Conservation (phyloP, 2,113 vertebrate genomes). For the Trogon melanurus region DNA sequence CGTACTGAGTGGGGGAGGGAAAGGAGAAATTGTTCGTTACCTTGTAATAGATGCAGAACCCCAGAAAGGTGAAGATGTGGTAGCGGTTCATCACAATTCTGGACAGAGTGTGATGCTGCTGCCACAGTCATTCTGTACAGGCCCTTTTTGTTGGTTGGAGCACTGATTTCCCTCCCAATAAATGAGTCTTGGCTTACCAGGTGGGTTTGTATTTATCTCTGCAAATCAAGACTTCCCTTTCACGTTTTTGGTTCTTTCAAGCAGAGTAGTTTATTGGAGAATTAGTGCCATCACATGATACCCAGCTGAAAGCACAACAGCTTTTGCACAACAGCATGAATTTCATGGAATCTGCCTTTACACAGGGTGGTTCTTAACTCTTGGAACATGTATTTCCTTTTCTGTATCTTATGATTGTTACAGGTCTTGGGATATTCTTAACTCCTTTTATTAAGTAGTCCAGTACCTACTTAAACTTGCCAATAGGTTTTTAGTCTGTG, state of each 20-base stretch:
- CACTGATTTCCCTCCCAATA: background rate
- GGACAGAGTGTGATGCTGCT: accelerated
- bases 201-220: background rate
- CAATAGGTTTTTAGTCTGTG: background rate
- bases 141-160: background rate
- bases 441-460: background rate
- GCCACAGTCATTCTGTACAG: background rate
- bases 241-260: background rate
- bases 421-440: background rate
- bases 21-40: background rate
- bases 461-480: background rate
- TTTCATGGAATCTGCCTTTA: background rate
- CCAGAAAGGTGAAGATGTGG: background rate
- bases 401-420: background rate
- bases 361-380: background rate
- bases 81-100: accelerated
- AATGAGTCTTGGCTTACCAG: background rate
- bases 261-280: background rate
- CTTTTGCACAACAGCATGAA: no score
- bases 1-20: background rate
- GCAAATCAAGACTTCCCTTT: background rate
- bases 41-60: background rate
- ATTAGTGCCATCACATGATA: no score
- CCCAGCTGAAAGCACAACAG: background rate
- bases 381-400: background rate